Percentiles rank a stretch among this genome's conserved stretches.
phyloP scores from a whole-genome alignment of 2,888 invertebrate species.

The Volucella zonaria region DNA sequence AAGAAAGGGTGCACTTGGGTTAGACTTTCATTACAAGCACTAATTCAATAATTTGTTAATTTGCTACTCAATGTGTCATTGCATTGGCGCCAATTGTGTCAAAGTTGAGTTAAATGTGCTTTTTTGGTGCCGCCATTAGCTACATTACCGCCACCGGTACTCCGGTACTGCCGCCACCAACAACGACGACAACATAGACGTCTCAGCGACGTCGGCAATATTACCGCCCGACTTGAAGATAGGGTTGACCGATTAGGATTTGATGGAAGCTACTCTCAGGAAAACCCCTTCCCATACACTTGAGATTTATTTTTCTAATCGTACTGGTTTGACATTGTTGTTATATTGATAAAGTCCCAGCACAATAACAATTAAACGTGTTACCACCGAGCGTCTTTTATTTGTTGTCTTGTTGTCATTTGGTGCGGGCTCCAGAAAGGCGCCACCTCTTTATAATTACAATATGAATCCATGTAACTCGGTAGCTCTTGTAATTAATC shows the following conservation, averaged over 20 bases:
- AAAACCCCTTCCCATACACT: slow-evolving; percentile 45
- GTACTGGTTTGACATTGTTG: slow-evolving; percentile 57
- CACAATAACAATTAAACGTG: slow-evolving; percentile 55
- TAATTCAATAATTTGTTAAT: slow-evolving; percentile 69
- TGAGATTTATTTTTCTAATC: slow-evolving; percentile 64
- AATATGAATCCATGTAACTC: slow-evolving; percentile 22
- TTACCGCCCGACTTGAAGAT: slow-evolving; percentile 26
- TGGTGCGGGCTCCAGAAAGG: slow-evolving; percentile 51
- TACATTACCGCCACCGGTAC: neutral
- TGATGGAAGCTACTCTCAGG: slow-evolving; percentile 43
- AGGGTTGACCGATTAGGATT: slow-evolving; percentile 55
- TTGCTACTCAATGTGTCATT: slow-evolving; percentile 65
- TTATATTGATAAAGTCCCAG: slow-evolving; percentile 48
- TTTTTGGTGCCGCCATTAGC: slow-evolving; percentile 30
- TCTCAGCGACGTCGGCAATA: neutral
- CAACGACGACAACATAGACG: neutral
- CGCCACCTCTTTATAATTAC: slow-evolving; percentile 43
- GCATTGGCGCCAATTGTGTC: slow-evolving; percentile 72
- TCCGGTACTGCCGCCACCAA: neutral
- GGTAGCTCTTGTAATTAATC: slow-evolving; percentile 33
- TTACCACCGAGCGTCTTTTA: slow-evolving; percentile 13
- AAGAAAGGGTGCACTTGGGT: slow-evolving; percentile 25
- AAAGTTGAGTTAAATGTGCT: slow-evolving; percentile 41
- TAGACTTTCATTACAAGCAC: slow-evolving; percentile 61
- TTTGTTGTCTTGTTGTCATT: slow-evolving; percentile 15